These are phyloP conservation scores for Callitettix versicolor DNA, from an alignment of 1,140 invertebrate species.

Conservation along the genomic window DNA sequence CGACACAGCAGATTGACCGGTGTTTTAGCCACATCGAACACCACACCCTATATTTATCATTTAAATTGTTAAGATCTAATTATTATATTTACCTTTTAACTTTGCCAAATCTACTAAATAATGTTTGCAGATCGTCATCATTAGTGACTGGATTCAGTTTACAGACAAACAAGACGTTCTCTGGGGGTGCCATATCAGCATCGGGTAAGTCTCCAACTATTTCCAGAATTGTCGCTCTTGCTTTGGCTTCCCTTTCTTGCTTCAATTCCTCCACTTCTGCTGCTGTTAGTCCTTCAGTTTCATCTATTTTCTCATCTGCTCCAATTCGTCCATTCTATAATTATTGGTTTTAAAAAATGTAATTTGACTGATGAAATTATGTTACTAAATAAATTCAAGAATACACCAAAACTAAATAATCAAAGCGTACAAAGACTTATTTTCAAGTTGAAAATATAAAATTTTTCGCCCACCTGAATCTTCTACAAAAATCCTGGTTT, in stretches of 20 bases:
- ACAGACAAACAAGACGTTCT: slow-evolving; percentile 99
- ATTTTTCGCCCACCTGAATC: no score
- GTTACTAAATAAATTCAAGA: no score
- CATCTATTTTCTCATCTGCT: slow-evolving; percentile 90
- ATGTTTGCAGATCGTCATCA: slow-evolving; percentile 95
- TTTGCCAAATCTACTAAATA: slow-evolving; percentile 93
- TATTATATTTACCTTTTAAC: slow-evolving; percentile 65
- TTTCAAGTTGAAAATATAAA: no score
- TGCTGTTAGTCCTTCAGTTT: slow-evolving; percentile 68
- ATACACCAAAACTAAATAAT: no score
- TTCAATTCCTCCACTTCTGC: slow-evolving; percentile 82
- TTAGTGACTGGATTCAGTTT: slow-evolving; percentile 99
- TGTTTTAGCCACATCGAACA: no score
- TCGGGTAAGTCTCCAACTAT: slow-evolving; percentile 97
- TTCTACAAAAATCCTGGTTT: no score
- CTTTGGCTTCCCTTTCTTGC: slow-evolving; percentile 87
- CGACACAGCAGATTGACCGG: no score
- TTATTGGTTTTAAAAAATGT: no score
- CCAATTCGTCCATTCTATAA: slow-evolving; percentile 74
- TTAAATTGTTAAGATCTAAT: no score
- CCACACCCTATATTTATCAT: no score
- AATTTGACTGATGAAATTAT: no score
- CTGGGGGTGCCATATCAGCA: slow-evolving; percentile 93
- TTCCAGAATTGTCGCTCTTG: slow-evolving; percentile 93
- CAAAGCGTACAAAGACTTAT: neutral